Percentiles rank a stretch among this genome's conserved stretches.
phyloP scores from a whole-genome alignment of 2,797 vertebrate genomes.

The Catamblyrhynchus diadema region DNA sequence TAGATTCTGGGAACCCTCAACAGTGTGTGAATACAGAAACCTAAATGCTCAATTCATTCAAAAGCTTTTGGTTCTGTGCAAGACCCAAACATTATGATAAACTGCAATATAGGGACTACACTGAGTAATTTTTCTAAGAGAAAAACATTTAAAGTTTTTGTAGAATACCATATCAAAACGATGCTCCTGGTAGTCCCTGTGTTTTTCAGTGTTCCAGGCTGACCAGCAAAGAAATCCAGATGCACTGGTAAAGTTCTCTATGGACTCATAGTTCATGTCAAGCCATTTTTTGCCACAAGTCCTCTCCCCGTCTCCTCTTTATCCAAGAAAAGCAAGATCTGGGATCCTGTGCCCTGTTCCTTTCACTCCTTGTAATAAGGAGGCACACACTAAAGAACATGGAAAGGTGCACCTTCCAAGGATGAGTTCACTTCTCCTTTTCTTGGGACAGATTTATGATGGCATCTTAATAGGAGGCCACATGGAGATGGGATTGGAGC shows the following conservation, averaged over 20 bases:
- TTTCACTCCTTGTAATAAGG: not conserved
- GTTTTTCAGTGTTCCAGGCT: not conserved
- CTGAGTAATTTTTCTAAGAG: not conserved
- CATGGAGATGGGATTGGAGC: rapidly evolving
- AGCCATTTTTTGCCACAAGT: not conserved
- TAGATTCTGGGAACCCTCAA: not conserved
- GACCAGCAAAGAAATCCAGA: not conserved
- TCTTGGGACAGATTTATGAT: not conserved
- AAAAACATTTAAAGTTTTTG: not conserved
- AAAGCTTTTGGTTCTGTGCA: not conserved
- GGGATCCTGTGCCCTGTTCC: not conserved
- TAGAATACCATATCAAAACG: not conserved
- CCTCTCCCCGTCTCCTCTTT: not conserved
- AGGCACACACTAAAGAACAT: not conserved
- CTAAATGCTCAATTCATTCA: not conserved
- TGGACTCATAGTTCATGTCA: not conserved
- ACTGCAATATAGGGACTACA: not conserved
- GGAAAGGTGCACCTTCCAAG: not conserved
- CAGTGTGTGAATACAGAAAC: not conserved
- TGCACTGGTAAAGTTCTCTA: not conserved
- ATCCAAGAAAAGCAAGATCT: not conserved
- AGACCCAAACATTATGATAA: not conserved
- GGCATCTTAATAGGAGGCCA: not conserved
- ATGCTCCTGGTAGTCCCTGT: not conserved
- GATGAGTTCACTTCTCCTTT: not conserved